These are phyloP conservation scores for Falco biarmicus DNA, from an alignment of 2,797 vertebrate species.

Conservation along the genomic window DNA sequence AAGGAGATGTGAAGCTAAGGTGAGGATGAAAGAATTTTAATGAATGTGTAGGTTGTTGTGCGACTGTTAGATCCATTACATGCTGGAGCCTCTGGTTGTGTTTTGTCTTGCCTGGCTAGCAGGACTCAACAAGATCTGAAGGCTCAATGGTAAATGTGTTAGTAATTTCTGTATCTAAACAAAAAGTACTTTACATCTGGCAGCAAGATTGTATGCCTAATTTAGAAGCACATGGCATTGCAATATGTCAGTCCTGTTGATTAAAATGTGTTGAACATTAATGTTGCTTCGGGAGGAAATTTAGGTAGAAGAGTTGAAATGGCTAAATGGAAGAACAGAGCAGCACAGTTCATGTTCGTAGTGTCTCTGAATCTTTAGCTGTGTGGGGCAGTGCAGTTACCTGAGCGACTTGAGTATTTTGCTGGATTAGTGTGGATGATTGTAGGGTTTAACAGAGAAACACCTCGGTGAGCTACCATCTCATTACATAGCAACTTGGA, in stretches of 20 bases:
- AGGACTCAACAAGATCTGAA: neutral
- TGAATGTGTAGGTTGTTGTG: neutral
- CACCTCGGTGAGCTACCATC: neutral
- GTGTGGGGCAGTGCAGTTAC: neutral
- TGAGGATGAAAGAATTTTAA: neutral
- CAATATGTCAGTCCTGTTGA: neutral
- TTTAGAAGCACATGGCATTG: neutral
- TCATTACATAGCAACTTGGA: neutral
- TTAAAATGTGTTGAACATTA: neutral
- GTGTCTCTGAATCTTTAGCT: neutral
- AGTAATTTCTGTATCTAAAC: neutral
- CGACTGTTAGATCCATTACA: neutral
- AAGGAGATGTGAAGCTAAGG: neutral
- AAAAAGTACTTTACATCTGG: neutral
- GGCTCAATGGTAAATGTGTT: neutral
- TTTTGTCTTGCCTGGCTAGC: neutral
- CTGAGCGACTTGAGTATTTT: neutral
- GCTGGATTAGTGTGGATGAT: neutral
- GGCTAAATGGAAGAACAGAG: neutral
- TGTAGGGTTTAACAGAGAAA: neutral
- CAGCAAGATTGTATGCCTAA: neutral
- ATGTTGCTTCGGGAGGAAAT: neutral
- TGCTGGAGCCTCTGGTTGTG: neutral
- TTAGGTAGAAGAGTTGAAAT: neutral
- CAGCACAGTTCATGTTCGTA: neutral